phyloP scores from a whole-genome alignment of 2,797 vertebrate genomes.

The Nyctibius grandis region DNA sequence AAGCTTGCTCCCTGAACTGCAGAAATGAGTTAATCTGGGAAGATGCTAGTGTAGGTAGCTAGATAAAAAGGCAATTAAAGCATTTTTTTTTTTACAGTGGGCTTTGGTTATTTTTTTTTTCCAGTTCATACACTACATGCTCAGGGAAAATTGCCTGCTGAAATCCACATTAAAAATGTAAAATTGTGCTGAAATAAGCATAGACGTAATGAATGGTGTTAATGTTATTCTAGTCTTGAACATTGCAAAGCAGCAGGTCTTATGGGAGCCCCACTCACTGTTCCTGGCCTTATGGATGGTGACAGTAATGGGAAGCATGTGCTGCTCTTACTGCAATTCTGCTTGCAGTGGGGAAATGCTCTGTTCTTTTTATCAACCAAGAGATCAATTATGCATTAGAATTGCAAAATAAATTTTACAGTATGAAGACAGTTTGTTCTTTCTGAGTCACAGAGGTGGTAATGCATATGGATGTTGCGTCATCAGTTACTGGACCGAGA shows the following conservation, averaged over 20 bases:
- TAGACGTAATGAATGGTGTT: not conserved
- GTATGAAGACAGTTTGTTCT: not conserved
- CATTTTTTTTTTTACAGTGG: not conserved
- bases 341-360: not conserved
- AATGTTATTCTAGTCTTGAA: not conserved
- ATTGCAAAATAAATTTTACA: not conserved
- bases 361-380: not conserved
- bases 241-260: not conserved
- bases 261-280: not conserved
- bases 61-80: not conserved
- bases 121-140: not conserved
- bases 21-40: not conserved
- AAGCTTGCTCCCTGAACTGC: not conserved
- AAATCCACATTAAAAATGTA: constrained; percentile 13
- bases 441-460: not conserved
- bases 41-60: not conserved
- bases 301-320: constrained; percentile 21
- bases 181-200: not conserved
- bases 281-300: not conserved
- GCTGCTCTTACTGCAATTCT: not conserved
- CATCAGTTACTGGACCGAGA: not conserved
- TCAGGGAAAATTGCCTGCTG: not conserved
- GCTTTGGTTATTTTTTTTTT: not conserved
- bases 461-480: not conserved
- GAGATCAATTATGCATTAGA: constrained; percentile 32